Evolutionary conservation across 2,797 vertebrate species (phyloP).

Genomic region (Poeciliopsis infans): DNA sequence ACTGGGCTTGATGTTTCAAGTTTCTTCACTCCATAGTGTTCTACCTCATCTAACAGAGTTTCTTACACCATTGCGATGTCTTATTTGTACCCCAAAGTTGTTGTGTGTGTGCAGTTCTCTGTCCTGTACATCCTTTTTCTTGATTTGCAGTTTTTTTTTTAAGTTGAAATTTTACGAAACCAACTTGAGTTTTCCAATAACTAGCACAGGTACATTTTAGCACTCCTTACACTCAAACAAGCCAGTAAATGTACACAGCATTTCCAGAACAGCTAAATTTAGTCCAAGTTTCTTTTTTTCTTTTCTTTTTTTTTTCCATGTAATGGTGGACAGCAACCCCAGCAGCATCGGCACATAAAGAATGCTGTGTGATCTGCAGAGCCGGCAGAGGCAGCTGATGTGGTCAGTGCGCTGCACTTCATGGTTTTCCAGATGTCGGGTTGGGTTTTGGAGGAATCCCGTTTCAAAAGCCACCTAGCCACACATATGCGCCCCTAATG

Average conservation of each 20-base stretch:
- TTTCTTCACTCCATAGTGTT: no score
- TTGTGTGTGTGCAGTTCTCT: neutral
- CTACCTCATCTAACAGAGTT: no score
- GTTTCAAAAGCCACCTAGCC: slow-evolving; percentile 8
- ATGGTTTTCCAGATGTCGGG: slow-evolving; percentile 48
- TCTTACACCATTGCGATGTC: no score
- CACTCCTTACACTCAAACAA: neutral
- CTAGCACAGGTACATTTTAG: neutral
- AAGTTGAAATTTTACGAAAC: neutral
- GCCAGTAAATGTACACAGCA: neutral
- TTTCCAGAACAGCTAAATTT: neutral
- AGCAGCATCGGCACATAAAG: slow-evolving; percentile 46
- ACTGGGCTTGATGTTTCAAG: no score
- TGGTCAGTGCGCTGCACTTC: slow-evolving; percentile 39
- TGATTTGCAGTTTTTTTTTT: neutral
- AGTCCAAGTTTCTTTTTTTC: neutral
- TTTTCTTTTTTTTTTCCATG: no score
- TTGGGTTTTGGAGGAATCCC: slow-evolving; percentile 55
- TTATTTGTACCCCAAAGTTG: neutral
- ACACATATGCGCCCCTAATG: neutral
- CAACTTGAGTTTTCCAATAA: neutral
- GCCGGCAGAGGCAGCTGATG: slow-evolving; percentile 41
- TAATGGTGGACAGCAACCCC: slow-evolving; percentile 22
- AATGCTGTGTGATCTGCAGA: slow-evolving; percentile 52
- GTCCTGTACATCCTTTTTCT: neutral